Base-by-base conservation (phyloP, 2,113 vertebrate genomes). In the Phyllopteryx taeniolatus region DNA sequence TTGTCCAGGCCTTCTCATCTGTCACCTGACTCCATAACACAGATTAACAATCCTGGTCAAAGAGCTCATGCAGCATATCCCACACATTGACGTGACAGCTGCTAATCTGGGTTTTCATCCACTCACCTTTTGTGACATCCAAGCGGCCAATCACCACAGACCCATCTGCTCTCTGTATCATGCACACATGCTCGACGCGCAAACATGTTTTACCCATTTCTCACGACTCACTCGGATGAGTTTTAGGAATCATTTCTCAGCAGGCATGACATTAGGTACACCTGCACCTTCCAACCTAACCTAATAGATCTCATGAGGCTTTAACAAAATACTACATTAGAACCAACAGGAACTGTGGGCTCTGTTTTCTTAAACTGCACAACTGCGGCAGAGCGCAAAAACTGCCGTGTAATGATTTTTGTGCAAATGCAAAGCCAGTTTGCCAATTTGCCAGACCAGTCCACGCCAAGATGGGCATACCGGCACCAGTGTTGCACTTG, bases 131-230 rank as follows among this genome's bases (percentile, higher is more conserved):
- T 61, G 14, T 61, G 31, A 61, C 59, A 61, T 61, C 59, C 31
- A 19, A 31, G 31, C 31, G 59, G 59, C 59, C 59, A 61, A 61
- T 61, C 31, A 39, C 31, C 59, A 7, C 5, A 35, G 59, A 19
- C 59, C 59, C 59, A 61, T 61, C 59, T 61, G 59, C 59, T 35
- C 59, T 61, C 59, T 13, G 12, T 59, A 59, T 59, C 22, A 31
- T 56, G 53, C 53, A 4, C 53, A 56, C 53, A 56, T 59, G 56
- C 56, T 27, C 31, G 11, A 13, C 56, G 15, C 56, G 27, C n/a
- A 22, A 22, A 31, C 12, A 13, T 22, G 17, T 59, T 57, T 57
- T 27, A 8, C 3, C 31, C 31, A 15, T 33, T 61, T 35, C 59
- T 61, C 14, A 33, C 7, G 59, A 61, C 14, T 61, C 59, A 9